Conservation (phyloP, 1,140 invertebrate genomes). For the Temnothorax curvispinosus region DNA sequence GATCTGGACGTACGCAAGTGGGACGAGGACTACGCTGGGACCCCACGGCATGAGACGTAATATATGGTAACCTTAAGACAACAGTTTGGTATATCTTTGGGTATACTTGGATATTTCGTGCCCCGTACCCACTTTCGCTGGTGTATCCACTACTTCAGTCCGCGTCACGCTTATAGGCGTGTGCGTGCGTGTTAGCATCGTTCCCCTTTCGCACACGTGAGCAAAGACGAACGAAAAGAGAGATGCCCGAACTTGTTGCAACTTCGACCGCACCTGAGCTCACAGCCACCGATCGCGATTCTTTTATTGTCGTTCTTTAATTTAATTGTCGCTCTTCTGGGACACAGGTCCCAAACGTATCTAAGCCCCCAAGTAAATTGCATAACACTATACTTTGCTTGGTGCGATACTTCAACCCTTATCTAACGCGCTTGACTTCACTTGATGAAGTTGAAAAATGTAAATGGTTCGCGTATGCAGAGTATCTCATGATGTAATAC, state of each 20-base stretch:
- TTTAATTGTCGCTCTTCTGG: neutral
- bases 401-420: neutral
- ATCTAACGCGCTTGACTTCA: neutral
- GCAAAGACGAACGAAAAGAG: slow-evolving; percentile 13
- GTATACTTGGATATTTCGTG: slow-evolving; percentile 69
- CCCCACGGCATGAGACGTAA: slow-evolving; percentile 74
- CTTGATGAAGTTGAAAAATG: neutral
- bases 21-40: slow-evolving; percentile 58
- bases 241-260: slow-evolving; percentile 30
- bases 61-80: slow-evolving; percentile 79
- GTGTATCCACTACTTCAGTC: slow-evolving; percentile 4
- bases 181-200: slow-evolving; percentile 30
- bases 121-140: slow-evolving; percentile 64
- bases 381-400: neutral
- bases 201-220: neutral
- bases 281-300: neutral
- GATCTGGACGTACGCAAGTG: slow-evolving; percentile 56
- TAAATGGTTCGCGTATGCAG: neutral
- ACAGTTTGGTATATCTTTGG: slow-evolving; percentile 75
- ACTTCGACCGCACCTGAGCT: slow-evolving; percentile 43
- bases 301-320: slow-evolving; percentile 60
- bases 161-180: slow-evolving; percentile 17
- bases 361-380: neutral
- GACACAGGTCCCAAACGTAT: neutral
- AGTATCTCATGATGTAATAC: neutral